phyloP scores from a whole-genome alignment of 2,113 vertebrate species.

The Chelonoidis abingdonii region DNA sequence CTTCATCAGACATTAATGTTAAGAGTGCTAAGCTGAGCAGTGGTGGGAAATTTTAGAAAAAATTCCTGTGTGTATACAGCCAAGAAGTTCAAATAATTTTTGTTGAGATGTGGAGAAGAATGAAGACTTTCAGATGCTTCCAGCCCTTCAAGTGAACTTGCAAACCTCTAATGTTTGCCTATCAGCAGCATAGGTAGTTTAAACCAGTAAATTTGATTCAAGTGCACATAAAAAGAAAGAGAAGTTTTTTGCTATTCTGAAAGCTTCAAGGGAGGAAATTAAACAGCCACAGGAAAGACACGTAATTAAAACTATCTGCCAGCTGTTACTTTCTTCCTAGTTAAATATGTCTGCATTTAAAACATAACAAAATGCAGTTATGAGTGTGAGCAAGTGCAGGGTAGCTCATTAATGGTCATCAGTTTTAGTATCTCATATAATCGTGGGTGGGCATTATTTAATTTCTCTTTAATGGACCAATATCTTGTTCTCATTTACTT shows the following conservation, averaged over 20 bases:
- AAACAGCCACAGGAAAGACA: not conserved
- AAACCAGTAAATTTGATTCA: constrained; percentile 20
- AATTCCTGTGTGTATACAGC: not conserved
- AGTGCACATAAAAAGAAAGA: constrained; percentile 5
- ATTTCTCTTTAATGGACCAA: not conserved
- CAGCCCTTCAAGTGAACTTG: not conserved
- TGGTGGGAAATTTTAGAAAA: not conserved
- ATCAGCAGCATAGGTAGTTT: not conserved
- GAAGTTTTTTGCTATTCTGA: constrained; percentile 3
- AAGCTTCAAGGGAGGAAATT: not conserved
- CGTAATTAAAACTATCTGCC: constrained; percentile 14
- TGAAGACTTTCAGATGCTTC: not conserved
- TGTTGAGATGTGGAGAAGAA: not conserved
- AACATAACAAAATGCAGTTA: constrained; percentile 8
- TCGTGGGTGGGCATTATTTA: constrained; percentile 3
- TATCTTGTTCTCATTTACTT: constrained; percentile 17
- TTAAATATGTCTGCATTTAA: constrained; percentile 39
- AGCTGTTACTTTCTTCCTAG: constrained; percentile 12
- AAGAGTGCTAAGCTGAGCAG: accelerated
- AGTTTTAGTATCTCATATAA: not conserved
- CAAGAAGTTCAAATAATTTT: not conserved
- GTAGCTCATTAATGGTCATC: not conserved
- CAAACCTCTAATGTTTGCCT: not conserved
- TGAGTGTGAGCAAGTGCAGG: not conserved
- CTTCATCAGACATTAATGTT: not conserved